Percentiles rank a stretch among this genome's conserved stretches.
These are phyloP conservation scores for Zelleria hepariella DNA, from an alignment of 2,888 invertebrate species.

Conservation along the genomic window DNA sequence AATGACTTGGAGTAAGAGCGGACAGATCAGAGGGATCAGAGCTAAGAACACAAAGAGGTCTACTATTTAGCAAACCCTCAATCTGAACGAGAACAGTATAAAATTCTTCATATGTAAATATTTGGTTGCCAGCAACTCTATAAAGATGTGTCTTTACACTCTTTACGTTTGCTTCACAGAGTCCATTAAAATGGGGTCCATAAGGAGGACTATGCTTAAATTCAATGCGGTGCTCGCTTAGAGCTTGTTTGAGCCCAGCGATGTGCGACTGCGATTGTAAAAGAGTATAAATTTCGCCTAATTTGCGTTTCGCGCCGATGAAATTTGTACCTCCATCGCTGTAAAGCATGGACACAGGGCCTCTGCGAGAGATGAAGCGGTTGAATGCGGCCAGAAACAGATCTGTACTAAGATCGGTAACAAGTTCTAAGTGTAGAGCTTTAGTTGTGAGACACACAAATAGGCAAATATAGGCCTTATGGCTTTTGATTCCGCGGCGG, in stretches of 20 bases:
- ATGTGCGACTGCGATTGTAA: not conserved
- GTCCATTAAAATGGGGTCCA: not conserved
- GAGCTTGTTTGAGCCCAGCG: not conserved
- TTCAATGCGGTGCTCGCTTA: not conserved
- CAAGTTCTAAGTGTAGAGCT: too few species aligned
- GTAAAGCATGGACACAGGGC: not conserved
- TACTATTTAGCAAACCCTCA: not conserved
- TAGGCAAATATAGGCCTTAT: too few species aligned
- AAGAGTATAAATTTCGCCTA: conserved; percentile 2
- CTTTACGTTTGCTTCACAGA: too few species aligned
- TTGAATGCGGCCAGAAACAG: too few species aligned
- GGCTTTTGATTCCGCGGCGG: not conserved
- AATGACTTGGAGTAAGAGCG: not conserved
- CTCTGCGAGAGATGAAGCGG: too few species aligned
- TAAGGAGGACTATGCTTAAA: not conserved
- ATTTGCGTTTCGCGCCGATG: conserved; percentile 2
- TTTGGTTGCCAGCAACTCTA: not conserved
- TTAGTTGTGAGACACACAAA: too few species aligned
- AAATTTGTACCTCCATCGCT: conserved; percentile 7
- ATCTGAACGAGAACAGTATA: not conserved
- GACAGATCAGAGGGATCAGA: not conserved
- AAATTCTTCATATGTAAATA: conserved; percentile 1
- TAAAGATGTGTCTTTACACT: not conserved
- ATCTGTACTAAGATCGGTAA: too few species aligned
- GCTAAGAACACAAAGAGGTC: not conserved